Conservation (phyloP, 2,797 vertebrate genomes). For the Anomalospiza imberbis region DNA sequence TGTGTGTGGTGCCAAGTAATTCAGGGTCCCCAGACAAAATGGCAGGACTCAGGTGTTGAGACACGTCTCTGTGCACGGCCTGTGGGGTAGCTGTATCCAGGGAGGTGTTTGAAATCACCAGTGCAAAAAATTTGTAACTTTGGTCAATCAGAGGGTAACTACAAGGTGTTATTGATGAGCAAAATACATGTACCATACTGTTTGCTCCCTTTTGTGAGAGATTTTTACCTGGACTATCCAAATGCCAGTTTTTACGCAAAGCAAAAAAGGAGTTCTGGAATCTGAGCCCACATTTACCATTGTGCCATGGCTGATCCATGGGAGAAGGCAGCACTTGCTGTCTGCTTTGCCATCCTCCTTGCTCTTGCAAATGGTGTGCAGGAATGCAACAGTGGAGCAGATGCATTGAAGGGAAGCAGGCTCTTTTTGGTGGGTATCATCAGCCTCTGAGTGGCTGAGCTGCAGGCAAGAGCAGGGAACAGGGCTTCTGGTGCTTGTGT, state of each 20-base stretch:
- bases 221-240: background rate
- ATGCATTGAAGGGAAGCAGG: background rate
- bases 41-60: background rate
- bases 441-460: background rate
- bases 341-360: background rate
- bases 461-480: background rate
- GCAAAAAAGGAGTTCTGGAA: background rate
- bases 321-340: background rate
- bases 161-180: background rate
- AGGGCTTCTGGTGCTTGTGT: background rate
- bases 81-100: background rate
- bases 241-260: background rate
- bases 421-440: background rate
- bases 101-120: background rate
- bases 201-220: background rate
- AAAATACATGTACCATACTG: background rate
- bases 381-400: background rate
- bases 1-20: background rate
- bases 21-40: background rate
- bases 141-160: background rate
- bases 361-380: rapidly evolving
- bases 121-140: rapidly evolving
- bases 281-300: background rate
- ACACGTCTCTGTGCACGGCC: rapidly evolving
- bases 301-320: background rate